Evolutionary conservation across 1,140 invertebrate species (phyloP).

Genomic region (Geopemphigus sp.): DNA sequence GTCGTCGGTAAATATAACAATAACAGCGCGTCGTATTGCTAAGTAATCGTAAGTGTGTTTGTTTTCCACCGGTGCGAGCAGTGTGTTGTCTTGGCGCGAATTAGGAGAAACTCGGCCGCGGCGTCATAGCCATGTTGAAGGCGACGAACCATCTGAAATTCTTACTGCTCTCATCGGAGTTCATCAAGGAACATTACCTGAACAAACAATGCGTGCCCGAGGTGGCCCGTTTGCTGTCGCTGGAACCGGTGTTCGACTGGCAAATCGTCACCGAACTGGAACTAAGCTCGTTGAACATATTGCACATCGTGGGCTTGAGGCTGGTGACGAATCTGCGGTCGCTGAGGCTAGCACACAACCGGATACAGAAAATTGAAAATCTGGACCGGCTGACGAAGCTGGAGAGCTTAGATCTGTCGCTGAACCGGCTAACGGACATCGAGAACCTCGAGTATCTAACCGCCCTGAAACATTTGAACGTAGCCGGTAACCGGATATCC

Average conservation of each 20-base stretch:
- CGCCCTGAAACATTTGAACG: background rate
- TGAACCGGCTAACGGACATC: background rate
- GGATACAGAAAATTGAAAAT: background rate
- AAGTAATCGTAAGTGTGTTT: no score
- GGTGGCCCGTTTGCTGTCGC: background rate
- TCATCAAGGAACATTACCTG: background rate
- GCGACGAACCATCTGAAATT: no score
- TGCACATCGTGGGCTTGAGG: background rate
- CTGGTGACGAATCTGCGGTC: background rate
- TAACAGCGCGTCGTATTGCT: no score
- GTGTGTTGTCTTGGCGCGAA: no score
- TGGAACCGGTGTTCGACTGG: background rate
- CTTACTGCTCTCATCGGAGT: background rate
- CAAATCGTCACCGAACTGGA: background rate
- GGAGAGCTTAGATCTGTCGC: background rate
- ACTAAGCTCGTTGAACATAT: background rate
- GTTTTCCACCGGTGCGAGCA: no score
- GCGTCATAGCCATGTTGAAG: no score
- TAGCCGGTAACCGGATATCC: background rate
- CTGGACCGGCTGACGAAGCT: background rate
- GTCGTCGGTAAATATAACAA: no score
- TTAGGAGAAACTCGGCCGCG: no score
- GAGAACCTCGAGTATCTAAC: background rate
- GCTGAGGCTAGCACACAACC: background rate
- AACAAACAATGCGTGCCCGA: background rate